phyloP scores from a whole-genome alignment of 2,113 vertebrate species.

The Dasyurus viverrinus region DNA sequence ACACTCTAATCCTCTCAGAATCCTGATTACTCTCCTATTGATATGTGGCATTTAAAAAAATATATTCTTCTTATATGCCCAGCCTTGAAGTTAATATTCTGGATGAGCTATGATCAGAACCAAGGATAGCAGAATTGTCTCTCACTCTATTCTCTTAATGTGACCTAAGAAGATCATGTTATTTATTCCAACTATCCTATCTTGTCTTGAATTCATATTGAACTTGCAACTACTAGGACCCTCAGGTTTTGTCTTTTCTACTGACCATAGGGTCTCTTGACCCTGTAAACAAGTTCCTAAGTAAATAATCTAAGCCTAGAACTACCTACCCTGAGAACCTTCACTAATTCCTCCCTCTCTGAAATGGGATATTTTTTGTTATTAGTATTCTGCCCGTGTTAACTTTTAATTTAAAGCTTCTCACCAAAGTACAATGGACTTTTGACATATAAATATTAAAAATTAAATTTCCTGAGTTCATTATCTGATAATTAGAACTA shows the following conservation, averaged over 20 bases:
- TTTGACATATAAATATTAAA: constrained; percentile 91
- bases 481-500: constrained; percentile 95
- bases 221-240: background rate
- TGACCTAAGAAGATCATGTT: background rate
- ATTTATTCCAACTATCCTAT: background rate
- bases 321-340: constrained; percentile 52
- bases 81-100: background rate
- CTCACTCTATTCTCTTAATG: background rate
- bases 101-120: background rate
- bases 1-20: background rate
- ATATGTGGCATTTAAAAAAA: background rate
- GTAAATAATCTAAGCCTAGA: constrained; percentile 74
- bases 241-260: constrained; percentile 51
- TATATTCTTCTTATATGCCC: background rate
- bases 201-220: background rate
- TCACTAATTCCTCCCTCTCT: constrained; percentile 71
- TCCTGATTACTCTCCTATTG: background rate
- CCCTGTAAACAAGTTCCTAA: constrained; percentile 73
- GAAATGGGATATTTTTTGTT: constrained; percentile 58
- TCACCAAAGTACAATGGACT: constrained; percentile 86
- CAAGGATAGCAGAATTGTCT: background rate
- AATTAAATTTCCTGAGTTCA: constrained; percentile 91
- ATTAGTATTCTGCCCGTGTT: constrained; percentile 73
- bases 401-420: constrained; percentile 88
- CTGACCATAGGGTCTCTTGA: constrained; percentile 75